Evolutionary conservation across 2,888 invertebrate species (phyloP).

Genomic region (Glyphotaelius pellucidus): DNA sequence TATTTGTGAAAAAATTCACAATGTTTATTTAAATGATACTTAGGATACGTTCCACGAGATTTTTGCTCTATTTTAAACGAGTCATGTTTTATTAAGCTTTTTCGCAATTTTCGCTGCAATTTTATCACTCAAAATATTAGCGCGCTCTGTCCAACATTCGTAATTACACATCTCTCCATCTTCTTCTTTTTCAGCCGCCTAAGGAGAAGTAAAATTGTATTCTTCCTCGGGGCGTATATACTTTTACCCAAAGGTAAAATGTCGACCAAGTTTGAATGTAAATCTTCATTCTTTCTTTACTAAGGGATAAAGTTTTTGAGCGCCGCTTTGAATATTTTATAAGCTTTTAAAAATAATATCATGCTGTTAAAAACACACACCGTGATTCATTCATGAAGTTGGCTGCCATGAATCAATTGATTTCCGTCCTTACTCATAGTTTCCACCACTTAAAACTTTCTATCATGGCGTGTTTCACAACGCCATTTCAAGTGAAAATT

Average conservation of each 20-base stretch:
- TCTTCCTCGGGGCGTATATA: neutral
- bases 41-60: too few species aligned
- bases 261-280: constrained; percentile 22
- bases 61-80: too few species aligned
- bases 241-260: constrained; percentile 34
- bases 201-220: neutral
- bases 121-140: too few species aligned
- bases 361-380: constrained; percentile 10
- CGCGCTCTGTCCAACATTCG: too few species aligned
- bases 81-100: too few species aligned
- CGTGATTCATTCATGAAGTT: constrained; percentile 14
- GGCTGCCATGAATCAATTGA: neutral
- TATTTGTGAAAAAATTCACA: too few species aligned
- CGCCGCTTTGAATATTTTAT: constrained; percentile 41
- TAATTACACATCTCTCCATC: too few species aligned
- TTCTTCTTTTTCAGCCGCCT: too few species aligned
- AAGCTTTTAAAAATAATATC: constrained; percentile 39
- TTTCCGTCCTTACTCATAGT: neutral
- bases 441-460: neutral
- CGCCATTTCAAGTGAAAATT: neutral
- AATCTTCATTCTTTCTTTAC: constrained; percentile 42
- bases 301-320: constrained; percentile 30
- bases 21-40: too few species aligned
- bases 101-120: too few species aligned
- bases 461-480: neutral